Percentiles rank a stretch among this genome's conserved stretches.
phyloP scores from a whole-genome alignment of 1,140 invertebrate species.

The Rhyacophila brunnea region DNA sequence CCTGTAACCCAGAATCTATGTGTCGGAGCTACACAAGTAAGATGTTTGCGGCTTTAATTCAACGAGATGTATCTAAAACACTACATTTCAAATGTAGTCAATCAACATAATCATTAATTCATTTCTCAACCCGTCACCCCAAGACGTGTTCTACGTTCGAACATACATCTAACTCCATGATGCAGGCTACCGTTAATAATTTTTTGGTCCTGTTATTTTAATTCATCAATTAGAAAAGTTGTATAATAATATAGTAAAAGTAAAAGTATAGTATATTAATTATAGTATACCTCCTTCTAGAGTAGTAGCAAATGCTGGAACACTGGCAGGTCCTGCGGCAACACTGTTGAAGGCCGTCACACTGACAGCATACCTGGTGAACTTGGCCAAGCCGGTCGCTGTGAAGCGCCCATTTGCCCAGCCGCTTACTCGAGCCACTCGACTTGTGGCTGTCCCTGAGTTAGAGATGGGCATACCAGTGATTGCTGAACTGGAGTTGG shows the following conservation, averaged over 20 bases:
- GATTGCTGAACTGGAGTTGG: conserved; percentile 34
- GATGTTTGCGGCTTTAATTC: too few species aligned
- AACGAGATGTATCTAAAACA: too few species aligned
- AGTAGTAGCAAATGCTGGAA: conserved; percentile 73
- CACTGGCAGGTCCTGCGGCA: conserved; percentile 79
- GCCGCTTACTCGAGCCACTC: conserved; percentile 41
- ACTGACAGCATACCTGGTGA: conserved; percentile 78
- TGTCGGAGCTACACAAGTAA: too few species aligned
- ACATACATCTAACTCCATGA: too few species aligned
- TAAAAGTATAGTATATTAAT: neutral
- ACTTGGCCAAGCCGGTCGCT: conserved; percentile 68
- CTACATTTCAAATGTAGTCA: too few species aligned
- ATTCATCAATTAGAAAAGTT: neutral
- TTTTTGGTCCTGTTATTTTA: neutral
- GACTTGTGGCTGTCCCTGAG: neutral
- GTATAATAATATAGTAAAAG: neutral
- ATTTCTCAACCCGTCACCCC: too few species aligned
- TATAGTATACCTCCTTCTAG: conserved; percentile 84
- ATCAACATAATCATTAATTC: too few species aligned
- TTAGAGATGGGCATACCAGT: conserved; percentile 65
- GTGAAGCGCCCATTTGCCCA: conserved; percentile 47
- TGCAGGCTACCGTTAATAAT: too few species aligned
- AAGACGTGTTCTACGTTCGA: too few species aligned
- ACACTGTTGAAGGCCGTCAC: conserved; percentile 87
- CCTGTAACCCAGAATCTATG: too few species aligned